Evolutionary conservation across 2,113 vertebrate genomes (phyloP).

Genomic region (Uropsilus gracilis): DNA sequence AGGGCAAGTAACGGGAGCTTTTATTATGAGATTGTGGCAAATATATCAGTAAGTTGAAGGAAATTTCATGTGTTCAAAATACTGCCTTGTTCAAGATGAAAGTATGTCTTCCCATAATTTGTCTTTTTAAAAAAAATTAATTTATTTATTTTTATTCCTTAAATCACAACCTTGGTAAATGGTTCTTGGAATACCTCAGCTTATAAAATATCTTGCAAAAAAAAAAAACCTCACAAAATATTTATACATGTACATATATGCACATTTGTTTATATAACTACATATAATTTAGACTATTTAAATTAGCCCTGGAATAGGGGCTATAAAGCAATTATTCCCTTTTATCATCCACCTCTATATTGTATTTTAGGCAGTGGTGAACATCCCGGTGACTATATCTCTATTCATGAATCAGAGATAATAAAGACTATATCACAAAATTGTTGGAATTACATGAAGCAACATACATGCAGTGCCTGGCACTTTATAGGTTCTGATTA

Average conservation of each 20-base stretch:
- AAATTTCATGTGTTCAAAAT: too few relatives aligned
- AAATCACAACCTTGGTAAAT: too few relatives aligned
- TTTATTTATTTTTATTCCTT: too few relatives aligned
- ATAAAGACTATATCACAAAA: background rate
- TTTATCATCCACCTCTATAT: background rate
- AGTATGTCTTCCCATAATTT: too few relatives aligned
- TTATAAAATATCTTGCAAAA: too few relatives aligned
- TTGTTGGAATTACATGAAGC: background rate
- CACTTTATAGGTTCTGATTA: background rate
- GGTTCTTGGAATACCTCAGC: background rate
- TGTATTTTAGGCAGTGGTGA: background rate
- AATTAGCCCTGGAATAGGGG: background rate
- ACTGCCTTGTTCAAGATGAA: too few relatives aligned
- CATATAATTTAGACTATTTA: background rate
- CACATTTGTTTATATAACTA: background rate
- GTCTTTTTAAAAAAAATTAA: too few relatives aligned
- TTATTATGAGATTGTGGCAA: too few relatives aligned
- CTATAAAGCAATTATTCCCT: background rate
- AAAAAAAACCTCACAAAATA: background rate
- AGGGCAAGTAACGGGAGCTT: too few relatives aligned
- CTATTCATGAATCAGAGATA: background rate
- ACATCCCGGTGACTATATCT: background rate
- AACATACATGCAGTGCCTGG: background rate
- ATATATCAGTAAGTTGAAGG: too few relatives aligned
- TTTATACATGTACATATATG: background rate